These are phyloP conservation scores for Paracyclopina nana DNA, from an alignment of 1,140 invertebrate species.

Conservation along the genomic window DNA sequence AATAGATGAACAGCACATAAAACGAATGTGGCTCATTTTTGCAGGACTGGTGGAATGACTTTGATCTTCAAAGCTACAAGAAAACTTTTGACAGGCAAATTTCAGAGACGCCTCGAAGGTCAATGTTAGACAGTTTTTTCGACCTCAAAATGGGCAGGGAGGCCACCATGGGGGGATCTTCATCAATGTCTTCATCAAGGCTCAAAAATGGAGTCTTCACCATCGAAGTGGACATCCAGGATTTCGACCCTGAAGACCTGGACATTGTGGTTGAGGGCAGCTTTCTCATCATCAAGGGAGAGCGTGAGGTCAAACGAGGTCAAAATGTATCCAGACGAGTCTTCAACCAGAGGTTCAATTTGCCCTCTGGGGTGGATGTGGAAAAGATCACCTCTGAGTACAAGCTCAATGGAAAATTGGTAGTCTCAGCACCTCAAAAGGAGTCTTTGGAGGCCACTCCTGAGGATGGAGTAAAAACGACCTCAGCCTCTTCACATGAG, in stretches of 20 bases:
- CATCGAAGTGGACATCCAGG: conserved; percentile 13
- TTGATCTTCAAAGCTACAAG: background rate
- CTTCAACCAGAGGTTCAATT: conserved; percentile 13
- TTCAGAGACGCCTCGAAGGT: conserved; percentile 6
- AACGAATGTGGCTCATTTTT: too few species aligned
- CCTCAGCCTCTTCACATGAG: background rate
- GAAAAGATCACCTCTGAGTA: conserved; percentile 2
- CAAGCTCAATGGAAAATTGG: conserved; percentile 3
- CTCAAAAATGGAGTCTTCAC: conserved; percentile 14
- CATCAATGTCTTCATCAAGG: background rate
- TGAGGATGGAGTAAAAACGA: conserved; percentile 2
- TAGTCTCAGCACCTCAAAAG: conserved; percentile 13
- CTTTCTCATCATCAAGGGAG: conserved; percentile 8
- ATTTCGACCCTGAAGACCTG: conserved; percentile 16
- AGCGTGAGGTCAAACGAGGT: conserved; percentile 13
- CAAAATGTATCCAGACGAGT: background rate
- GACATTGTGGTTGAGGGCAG: conserved; percentile 12
- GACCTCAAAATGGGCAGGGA: conserved; percentile 5
- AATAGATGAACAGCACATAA: too few species aligned
- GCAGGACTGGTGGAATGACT: conserved; percentile 15
- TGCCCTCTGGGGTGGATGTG: conserved; percentile 13
- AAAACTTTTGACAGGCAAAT: background rate
- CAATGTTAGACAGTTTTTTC: conserved; percentile 12
- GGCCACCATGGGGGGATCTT: background rate
- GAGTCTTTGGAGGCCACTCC: background rate